phyloP scores from a whole-genome alignment of 2,888 invertebrate species.

The Abscondita cerata region DNA sequence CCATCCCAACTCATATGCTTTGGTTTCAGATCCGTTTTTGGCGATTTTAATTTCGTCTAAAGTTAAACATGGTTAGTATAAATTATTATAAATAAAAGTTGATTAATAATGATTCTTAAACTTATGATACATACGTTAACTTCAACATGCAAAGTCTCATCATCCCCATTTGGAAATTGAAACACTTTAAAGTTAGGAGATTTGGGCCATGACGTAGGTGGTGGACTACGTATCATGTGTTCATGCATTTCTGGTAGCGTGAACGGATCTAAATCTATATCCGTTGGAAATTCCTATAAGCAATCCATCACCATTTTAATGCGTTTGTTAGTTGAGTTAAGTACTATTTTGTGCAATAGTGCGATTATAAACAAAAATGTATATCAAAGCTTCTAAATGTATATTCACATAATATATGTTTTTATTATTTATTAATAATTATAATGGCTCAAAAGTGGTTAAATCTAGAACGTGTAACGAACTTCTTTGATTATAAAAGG shows the following conservation, averaged over 20 bases:
- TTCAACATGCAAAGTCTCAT: slow-evolving; percentile 57
- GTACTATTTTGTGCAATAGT: no score
- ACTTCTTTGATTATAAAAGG: no score
- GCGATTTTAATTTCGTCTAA: slow-evolving; percentile 45
- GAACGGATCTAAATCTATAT: slow-evolving; percentile 72
- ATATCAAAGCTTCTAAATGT: no score
- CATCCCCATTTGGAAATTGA: slow-evolving; percentile 63
- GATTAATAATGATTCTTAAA: neutral
- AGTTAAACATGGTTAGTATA: slow-evolving; percentile 15
- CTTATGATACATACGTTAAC: slow-evolving; percentile 48
- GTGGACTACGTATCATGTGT: slow-evolving; percentile 82
- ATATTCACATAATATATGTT: no score
- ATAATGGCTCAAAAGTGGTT: no score
- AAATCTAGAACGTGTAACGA: no score
- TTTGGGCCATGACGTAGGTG: slow-evolving; percentile 78
- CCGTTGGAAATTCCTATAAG: slow-evolving; percentile 60
- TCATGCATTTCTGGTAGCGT: slow-evolving; percentile 81
- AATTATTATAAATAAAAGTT: neutral
- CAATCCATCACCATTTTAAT: slow-evolving; percentile 32
- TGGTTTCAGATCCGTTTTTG: slow-evolving; percentile 49
- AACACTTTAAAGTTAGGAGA: slow-evolving; percentile 64
- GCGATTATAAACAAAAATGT: no score
- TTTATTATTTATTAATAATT: no score
- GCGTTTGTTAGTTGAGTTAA: neutral
- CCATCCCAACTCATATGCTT: slow-evolving; percentile 55